Base-by-base conservation (phyloP, 2,113 vertebrate genomes). In the Xyrauchen texanus region DNA sequence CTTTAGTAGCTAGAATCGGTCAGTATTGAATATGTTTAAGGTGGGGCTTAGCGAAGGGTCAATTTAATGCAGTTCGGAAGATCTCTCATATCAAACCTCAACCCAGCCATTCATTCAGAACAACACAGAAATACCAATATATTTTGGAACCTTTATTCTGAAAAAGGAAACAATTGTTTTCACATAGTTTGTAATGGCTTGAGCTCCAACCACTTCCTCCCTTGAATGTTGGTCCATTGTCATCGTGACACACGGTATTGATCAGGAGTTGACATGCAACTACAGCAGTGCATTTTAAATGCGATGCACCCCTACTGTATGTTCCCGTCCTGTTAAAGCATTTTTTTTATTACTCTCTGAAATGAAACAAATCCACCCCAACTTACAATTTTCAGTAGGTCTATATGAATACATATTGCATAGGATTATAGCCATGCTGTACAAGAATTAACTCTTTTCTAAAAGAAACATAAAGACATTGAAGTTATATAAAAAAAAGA, bases 391-490 rank as follows among this genome's bases (percentile, higher is more conserved):
- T 93, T 94, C 93, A 94, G 91, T 92, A 89, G 91, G 94, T 94
- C 93, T 94, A 96, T 95, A 91, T 88, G 90, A 92, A 93, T 93
- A 93, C 90, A 93, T 93, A 93, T 98, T 98, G 97, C 97, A 98
- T 98, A 98, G 98, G 95, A 92, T 96, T 91, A 95, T 95, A 94
- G 96, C 96, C 97, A 98, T 99, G 97, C 98, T 93, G 91, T 94
- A 92, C 90, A 92, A 87, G 77, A 87, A 80, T 73, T 65, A 77
- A 79, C 77, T 90, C 89, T 87, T 65, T 85, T 87, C 85, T 92
- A 81, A 89, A 88, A 88, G 88, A 86, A 87, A 88, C 90, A 92
- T 95, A 92, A 73, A 82, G 21, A 84, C 87, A 89, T 90, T 78
- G 82, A 88, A 87, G 88, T 88, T 92, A 87, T 90, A 91, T 88